Base-by-base conservation (phyloP, 1,140 invertebrate species). In the Conus betulinus region DNA sequence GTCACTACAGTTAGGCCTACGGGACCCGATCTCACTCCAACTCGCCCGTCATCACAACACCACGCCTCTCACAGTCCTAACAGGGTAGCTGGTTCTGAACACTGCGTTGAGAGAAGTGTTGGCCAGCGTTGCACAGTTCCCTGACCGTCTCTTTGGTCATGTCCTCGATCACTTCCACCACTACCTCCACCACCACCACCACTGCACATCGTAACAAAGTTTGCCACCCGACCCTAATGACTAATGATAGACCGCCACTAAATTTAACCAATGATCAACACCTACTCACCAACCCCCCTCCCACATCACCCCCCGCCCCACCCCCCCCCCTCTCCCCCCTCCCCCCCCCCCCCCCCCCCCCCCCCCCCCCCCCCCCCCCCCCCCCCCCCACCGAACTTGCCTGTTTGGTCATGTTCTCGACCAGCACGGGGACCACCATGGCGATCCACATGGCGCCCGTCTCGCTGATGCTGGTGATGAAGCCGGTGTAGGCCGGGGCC, bases 381-480 rank as follows among this genome's bases (percentile, higher is more conserved):
- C n/a, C 8, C 57, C 57, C 57, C 15, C 15, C 15, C 57, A 39
- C 39, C 39, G 39, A 71, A 83, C 88, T 89, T 71, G 87, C 88
- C 27, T 89, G 79, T 5, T 27, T 79, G 20, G 88, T 89, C 67
- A 89, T 84, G 51, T 57, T 79, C 13, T 89, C 88, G n/a, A 89
- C 79, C 5, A 89, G 0, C 13, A 89, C 81, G n/a, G 88, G 88
- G 5, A 89, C 88, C 17, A 76, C 88, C 11, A 89, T 87, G 85
- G 78, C 88, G 6, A 87, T 78, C 88, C 88, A 89, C 53, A 89
- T 85, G 63, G 88, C 71, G 0, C 85, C 88, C 17, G 85, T 79
- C 88, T 89, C 88, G 71, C 88, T 87, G 27, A 89, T 39, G 6
- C 79, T 71, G n/a, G 85, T 85, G 55, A 89, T 89, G 88, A 89